Conservation (phyloP, 2,113 vertebrate genomes). For the Scytalopus superciliaris region DNA sequence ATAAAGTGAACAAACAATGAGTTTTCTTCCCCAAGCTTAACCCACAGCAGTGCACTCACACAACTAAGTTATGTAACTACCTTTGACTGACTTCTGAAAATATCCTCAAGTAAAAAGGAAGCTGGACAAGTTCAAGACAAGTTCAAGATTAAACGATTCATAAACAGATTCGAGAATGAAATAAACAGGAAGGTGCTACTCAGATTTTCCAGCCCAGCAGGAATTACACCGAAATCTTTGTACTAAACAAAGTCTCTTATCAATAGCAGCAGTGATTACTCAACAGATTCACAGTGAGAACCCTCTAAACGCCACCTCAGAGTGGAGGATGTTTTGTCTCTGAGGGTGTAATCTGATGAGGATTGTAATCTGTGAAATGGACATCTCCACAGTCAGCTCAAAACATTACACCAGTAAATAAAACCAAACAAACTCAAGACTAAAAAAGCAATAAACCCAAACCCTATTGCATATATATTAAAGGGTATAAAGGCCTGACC, state of each 20-base stretch:
- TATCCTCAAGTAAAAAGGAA: neutral
- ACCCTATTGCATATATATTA: no score
- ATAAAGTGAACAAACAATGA: neutral
- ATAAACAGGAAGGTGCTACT: conserved; percentile 21
- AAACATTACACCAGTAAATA: no score
- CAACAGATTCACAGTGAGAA: neutral
- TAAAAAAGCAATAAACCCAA: no score
- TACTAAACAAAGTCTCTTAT: neutral
- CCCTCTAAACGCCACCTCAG: neutral
- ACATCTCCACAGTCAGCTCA: no score
- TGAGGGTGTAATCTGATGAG: no score
- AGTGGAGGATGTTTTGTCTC: no score
- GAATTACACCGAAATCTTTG: neutral
- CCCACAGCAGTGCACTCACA: neutral
- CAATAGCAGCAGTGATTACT: neutral
- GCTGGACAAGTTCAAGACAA: neutral
- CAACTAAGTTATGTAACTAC: neutral
- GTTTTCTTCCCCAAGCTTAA: neutral
- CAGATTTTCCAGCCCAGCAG: conserved; percentile 14
- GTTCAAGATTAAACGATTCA: neutral
- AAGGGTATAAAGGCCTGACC: no score
- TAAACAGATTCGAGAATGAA: neutral
- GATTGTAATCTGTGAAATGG: no score
- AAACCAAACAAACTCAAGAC: no score
- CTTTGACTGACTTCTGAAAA: neutral